Conservation (phyloP, 2,113 vertebrate genomes). For the Strix aluco region DNA sequence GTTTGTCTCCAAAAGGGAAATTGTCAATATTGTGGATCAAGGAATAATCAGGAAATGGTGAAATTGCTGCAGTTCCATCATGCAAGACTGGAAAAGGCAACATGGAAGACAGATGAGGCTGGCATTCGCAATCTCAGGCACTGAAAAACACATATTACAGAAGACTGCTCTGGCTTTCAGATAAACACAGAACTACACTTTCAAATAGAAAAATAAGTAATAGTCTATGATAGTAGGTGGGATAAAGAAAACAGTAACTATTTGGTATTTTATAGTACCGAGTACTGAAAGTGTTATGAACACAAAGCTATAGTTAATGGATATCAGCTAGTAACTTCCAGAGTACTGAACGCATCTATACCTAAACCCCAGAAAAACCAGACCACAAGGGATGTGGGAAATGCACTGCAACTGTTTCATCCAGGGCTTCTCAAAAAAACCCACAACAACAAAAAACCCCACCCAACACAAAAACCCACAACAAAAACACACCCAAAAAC, state of each 20-base stretch:
- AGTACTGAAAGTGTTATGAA: background rate
- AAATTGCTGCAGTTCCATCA: background rate
- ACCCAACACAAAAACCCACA: too few relatives aligned
- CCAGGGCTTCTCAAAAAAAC: background rate
- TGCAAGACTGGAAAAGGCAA: background rate
- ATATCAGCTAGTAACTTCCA: background rate
- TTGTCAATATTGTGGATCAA: background rate
- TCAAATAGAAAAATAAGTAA: background rate
- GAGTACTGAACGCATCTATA: background rate
- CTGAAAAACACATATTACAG: background rate
- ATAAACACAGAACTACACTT: background rate
- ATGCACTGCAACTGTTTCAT: background rate
- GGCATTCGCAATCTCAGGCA: background rate
- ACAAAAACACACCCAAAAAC: background rate
- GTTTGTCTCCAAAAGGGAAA: background rate
- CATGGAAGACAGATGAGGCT: background rate
- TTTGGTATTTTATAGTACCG: background rate
- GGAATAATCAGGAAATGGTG: background rate
- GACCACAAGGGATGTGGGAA: background rate
- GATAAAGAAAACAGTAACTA: background rate
- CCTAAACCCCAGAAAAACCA: background rate
- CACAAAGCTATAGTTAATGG: background rate
- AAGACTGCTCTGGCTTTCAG: background rate
- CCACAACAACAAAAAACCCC: too few relatives aligned
- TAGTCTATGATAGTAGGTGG: background rate